phyloP scores from a whole-genome alignment of 2,888 invertebrate species.

The Cyclophora punctaria region DNA sequence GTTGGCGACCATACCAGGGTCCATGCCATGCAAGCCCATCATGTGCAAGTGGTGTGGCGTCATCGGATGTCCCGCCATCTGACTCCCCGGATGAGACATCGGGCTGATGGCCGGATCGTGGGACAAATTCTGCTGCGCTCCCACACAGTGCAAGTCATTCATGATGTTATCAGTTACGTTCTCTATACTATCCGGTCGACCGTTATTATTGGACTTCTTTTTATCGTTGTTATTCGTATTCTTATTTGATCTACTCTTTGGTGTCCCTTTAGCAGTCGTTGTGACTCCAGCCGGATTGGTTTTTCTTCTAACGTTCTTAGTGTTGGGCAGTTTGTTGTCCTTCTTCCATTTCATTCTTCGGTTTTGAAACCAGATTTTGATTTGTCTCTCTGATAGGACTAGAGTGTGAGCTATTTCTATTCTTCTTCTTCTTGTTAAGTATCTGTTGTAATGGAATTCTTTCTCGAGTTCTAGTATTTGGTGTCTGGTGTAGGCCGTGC shows the following conservation, averaged over 20 bases:
- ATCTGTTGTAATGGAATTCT: conserved; percentile 98
- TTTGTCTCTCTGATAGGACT: conserved; percentile 91
- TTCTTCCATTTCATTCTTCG: conserved; percentile 86
- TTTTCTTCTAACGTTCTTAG: conserved; percentile 84
- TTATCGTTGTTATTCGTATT: conserved; percentile 73
- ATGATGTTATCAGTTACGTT: conserved; percentile 78
- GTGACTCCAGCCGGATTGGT: conserved; percentile 83
- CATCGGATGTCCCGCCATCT: conserved; percentile 73
- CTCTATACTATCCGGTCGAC: conserved; percentile 78
- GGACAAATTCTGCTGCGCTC: conserved; percentile 64
- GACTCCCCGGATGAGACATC: conserved; percentile 60
- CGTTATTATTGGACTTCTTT: conserved; percentile 70
- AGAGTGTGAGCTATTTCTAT: conserved; percentile 98
- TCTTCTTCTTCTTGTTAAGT: conserved; percentile 93
- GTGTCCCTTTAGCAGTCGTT: conserved; percentile 73
- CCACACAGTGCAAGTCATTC: conserved; percentile 76
- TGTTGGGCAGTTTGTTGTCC: conserved; percentile 91
- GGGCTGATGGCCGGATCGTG: conserved; percentile 71
- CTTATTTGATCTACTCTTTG: conserved; percentile 80
- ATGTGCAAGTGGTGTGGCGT: conserved; percentile 69
- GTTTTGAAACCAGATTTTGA: conserved; percentile 93
- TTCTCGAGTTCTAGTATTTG: conserved; percentile 98
- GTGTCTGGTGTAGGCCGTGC: conserved; percentile 98
- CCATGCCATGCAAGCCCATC: conserved; percentile 68
- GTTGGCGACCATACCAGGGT: conserved; percentile 66